Evolutionary conservation across 2,797 vertebrate genomes (phyloP).

Genomic region (Pagetopsis macropterus): DNA sequence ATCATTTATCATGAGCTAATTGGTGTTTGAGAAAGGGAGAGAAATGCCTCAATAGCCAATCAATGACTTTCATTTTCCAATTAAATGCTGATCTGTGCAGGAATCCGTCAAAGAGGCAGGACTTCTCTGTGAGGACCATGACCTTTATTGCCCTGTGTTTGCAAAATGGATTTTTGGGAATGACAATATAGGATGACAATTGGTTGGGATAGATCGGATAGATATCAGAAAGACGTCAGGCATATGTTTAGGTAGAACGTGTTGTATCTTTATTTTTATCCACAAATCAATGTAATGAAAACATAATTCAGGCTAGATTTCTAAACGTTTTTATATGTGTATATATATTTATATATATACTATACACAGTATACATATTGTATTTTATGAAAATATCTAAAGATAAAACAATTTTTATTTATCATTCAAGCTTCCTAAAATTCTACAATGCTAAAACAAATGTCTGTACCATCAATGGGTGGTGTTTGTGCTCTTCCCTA

Average conservation of each 20-base stretch:
- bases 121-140: constrained; percentile 38
- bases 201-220: constrained; percentile 15
- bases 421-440: neutral
- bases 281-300: neutral
- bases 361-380: neutral
- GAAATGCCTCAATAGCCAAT: constrained; percentile 63
- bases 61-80: constrained; percentile 76
- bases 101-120: constrained; percentile 50
- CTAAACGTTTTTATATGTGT: neutral
- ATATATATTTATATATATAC: too few species aligned
- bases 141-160: constrained; percentile 63
- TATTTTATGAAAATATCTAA: neutral
- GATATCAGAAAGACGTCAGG: constrained; percentile 32
- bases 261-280: neutral
- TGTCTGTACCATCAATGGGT: neutral
- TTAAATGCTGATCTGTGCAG: constrained; percentile 63
- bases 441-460: constrained; percentile 1
- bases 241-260: constrained; percentile 12
- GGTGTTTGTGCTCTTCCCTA: neutral
- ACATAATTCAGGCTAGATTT: neutral
- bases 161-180: constrained; percentile 47
- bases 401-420: neutral
- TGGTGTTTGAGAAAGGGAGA: constrained; percentile 67
- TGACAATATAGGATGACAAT: constrained; percentile 33
- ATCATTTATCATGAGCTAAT: constrained; percentile 69